phyloP scores from a whole-genome alignment of 2,888 invertebrate genomes.

The Chrysolina oricalcia region DNA sequence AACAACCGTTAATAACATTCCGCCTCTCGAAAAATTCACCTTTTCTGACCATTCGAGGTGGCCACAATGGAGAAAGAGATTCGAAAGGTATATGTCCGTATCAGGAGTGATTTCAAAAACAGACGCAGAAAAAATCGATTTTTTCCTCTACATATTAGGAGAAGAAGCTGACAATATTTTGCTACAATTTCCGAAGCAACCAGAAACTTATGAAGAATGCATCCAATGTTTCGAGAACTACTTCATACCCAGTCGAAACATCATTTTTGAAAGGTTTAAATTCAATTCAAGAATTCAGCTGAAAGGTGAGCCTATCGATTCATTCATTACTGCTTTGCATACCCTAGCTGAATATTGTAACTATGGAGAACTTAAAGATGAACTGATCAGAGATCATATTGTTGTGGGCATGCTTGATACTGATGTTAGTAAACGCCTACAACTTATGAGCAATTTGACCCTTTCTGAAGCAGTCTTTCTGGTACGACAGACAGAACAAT shows the following conservation, averaged over 20 bases:
- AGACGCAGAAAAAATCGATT: neutral
- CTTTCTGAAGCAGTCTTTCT: no score
- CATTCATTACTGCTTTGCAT: conserved; percentile 56
- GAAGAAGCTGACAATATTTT: conserved; percentile 8
- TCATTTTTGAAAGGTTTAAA: conserved; percentile 51
- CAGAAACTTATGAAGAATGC: conserved; percentile 1
- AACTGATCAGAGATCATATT: conserved; percentile 58
- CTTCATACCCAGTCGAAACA: conserved; percentile 50
- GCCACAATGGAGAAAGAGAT: conserved; percentile 19
- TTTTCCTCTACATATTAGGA: neutral
- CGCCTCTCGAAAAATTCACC: neutral
- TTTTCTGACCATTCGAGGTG: neutral
- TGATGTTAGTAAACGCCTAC: conserved; percentile 47
- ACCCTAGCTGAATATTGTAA: conserved; percentile 54
- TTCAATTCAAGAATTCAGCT: conserved; percentile 53
- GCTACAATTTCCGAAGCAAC: neutral
- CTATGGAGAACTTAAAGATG: conserved; percentile 53
- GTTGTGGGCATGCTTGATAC: conserved; percentile 55
- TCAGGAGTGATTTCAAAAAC: neutral
- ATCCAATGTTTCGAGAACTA: conserved; percentile 39
- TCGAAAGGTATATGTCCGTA: conserved; percentile 22
- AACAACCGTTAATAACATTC: no score
- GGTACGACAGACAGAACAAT: no score
- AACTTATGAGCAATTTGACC: neutral
- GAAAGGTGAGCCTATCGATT: conserved; percentile 44